A percentile compares a stretch with the other conserved stretches of the same genome.
Evolutionary conservation across 2,888 invertebrate genomes (phyloP).

Genomic region (Orthosia gracilis): DNA sequence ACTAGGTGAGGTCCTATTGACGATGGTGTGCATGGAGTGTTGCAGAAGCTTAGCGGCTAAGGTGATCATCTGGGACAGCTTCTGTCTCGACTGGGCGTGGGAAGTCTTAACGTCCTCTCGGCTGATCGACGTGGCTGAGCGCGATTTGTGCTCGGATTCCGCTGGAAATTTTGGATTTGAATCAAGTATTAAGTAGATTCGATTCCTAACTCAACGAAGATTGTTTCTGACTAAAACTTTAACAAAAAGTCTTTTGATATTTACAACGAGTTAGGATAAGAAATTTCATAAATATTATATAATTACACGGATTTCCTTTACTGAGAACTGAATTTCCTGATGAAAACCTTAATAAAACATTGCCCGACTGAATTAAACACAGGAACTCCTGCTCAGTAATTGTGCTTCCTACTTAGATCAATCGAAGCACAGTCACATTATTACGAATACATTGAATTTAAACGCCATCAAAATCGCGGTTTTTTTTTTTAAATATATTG

Average conservation of each 20-base stretch:
- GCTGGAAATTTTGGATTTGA: slow-evolving; percentile 68
- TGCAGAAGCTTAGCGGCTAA: slow-evolving; percentile 71
- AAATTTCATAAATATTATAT: too few relatives aligned
- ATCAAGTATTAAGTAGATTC: neutral
- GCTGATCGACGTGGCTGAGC: slow-evolving; percentile 68
- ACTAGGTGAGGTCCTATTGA: slow-evolving; percentile 79
- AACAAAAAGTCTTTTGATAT: too few relatives aligned
- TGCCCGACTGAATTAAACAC: too few relatives aligned
- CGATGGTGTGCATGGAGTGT: slow-evolving; percentile 65
- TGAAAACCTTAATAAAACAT: too few relatives aligned
- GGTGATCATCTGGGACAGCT: slow-evolving; percentile 73
- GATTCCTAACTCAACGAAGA: neutral
- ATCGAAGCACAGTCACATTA: too few relatives aligned
- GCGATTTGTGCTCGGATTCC: slow-evolving; percentile 75
- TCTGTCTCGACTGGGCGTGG: slow-evolving; percentile 75
- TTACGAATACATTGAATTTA: neutral
- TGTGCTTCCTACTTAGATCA: too few relatives aligned
- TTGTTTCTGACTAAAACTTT: neutral
- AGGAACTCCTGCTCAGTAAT: too few relatives aligned
- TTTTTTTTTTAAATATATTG: too few relatives aligned
- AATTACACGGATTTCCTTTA: too few relatives aligned
- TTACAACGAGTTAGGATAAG: too few relatives aligned
- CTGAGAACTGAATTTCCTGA: too few relatives aligned
- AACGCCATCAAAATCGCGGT: too few relatives aligned
- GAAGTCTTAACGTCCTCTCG: slow-evolving; percentile 76